Base-by-base conservation (phyloP, 2,113 vertebrate genomes). In the Tetraodon nigroviridis region DNA sequence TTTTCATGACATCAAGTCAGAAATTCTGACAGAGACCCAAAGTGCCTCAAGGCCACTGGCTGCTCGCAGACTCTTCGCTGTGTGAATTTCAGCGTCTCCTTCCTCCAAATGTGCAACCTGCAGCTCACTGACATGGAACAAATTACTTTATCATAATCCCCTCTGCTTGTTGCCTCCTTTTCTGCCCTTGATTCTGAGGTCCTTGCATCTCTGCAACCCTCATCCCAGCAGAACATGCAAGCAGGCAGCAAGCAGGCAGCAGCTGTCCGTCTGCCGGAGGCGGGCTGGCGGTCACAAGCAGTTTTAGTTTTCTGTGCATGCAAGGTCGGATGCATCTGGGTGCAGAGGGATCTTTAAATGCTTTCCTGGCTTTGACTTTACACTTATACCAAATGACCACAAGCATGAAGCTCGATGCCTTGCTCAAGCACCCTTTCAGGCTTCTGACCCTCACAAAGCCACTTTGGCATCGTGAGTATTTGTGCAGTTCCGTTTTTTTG, bases 1-100 rank as follows among this genome's bases (percentile, higher is more conserved):
- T 2, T 83, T 70, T 80, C 87, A 81, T 86, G 80, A 86, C 77
- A 86, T 81, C 71, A 67, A 86, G 67, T 78, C 75, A 78, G 79
- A 82, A 60, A 68, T 64, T 69, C 84, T 85, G 78, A 86, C 65
- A 65, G 72, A 58, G 69, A 82, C 83, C 75, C 79, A 83, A 84
- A 86, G 16, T 32, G 80, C 85, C 87, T 83, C 71, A 75, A 86
- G 81, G 84, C 71, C 78, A 75, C 73, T 74, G 79, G 76, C 79
- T 49, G 68, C 71, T 71, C 70, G 56, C 67, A 76, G 50, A 59
- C 53, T 78, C 67, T 82, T 79, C 83, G 70, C 83, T 71, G 61
- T 71, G 68, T 67, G 75, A 57, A 79, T 76, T 72, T 49, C 4
- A 67, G 51, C 51, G 65, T 72, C 70, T 58, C 71, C 71, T 42